Percentiles rank a stretch among this genome's conserved stretches.
These are phyloP conservation scores for Ovis canadensis DNA, from an alignment of 2,113 vertebrate species.

Conservation along the genomic window DNA sequence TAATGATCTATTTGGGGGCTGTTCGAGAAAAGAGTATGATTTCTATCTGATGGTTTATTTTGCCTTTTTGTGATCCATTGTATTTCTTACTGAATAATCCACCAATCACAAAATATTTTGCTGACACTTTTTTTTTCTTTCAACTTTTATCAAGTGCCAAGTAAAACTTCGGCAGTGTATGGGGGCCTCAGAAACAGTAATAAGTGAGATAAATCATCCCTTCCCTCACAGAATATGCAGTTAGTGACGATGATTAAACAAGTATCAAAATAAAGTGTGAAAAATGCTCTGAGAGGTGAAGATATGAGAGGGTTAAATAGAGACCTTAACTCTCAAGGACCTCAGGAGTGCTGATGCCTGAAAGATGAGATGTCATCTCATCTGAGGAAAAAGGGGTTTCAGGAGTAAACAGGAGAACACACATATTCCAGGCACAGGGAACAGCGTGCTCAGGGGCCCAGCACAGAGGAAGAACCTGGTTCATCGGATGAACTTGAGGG, in stretches of 20 bases:
- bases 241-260: neutral
- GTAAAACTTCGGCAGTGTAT: neutral
- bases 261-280: neutral
- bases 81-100: neutral
- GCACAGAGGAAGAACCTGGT: neutral
- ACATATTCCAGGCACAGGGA: neutral
- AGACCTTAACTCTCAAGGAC: neutral
- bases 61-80: neutral
- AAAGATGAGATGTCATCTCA: neutral
- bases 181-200: neutral
- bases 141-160: neutral
- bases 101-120: neutral
- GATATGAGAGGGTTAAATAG: neutral
- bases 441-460: neutral
- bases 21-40: neutral
- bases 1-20: neutral
- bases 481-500: neutral
- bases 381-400: neutral
- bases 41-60: neutral
- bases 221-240: neutral
- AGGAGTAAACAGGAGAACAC: neutral
- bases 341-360: neutral
- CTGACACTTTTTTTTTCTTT: neutral
- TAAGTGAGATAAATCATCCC: neutral
- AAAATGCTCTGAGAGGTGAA: neutral